These are phyloP conservation scores for Gnathonemus echidnorhynchus DNA, from an alignment of 2,113 vertebrate genomes.

Conservation along the genomic window DNA sequence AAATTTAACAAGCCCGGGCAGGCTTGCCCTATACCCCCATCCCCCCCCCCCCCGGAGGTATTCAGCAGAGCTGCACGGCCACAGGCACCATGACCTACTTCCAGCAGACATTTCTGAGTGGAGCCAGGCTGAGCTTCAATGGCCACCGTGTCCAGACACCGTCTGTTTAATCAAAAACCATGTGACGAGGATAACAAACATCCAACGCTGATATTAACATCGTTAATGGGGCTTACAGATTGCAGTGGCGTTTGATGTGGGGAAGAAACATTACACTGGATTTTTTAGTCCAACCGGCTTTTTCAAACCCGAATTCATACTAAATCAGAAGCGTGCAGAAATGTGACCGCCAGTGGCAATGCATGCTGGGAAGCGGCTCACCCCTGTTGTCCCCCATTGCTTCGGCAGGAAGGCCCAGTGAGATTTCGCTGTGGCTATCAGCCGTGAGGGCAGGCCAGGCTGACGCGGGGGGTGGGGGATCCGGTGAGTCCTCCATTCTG, in stretches of 20 bases:
- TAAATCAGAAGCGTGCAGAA: not conserved
- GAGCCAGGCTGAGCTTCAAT: not conserved
- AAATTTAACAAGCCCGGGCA: not conserved
- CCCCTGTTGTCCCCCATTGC: slow-evolving; percentile 54
- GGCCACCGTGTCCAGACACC: too few species aligned
- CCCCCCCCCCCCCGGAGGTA: slow-evolving; percentile 14
- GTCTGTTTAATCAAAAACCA: not conserved
- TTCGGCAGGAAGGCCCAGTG: slow-evolving; percentile 60
- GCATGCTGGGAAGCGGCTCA: slow-evolving; percentile 26
- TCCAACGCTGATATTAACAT: not conserved
- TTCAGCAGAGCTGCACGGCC: slow-evolving; percentile 18
- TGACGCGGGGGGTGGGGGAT: slow-evolving; percentile 22
- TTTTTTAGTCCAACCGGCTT: not conserved
- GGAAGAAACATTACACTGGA: not conserved
- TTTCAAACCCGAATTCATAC: not conserved
- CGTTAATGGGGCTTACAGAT: not conserved
- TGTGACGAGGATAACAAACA: not conserved
- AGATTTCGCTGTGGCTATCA: slow-evolving; percentile 66
- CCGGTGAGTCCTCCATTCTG: slow-evolving; percentile 14
- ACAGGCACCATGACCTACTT: slow-evolving; percentile 55
- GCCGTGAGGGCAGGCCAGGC: slow-evolving; percentile 48
- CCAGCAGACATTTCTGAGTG: slow-evolving; percentile 22
- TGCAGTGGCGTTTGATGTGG: not conserved
- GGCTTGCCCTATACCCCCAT: slow-evolving; percentile 25
- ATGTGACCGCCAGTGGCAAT: not conserved